A percentile compares a stretch with the other conserved stretches of the same genome.
These are phyloP conservation scores for Sussaba pulchella DNA, from an alignment of 2,888 invertebrate genomes.

Conservation along the genomic window DNA sequence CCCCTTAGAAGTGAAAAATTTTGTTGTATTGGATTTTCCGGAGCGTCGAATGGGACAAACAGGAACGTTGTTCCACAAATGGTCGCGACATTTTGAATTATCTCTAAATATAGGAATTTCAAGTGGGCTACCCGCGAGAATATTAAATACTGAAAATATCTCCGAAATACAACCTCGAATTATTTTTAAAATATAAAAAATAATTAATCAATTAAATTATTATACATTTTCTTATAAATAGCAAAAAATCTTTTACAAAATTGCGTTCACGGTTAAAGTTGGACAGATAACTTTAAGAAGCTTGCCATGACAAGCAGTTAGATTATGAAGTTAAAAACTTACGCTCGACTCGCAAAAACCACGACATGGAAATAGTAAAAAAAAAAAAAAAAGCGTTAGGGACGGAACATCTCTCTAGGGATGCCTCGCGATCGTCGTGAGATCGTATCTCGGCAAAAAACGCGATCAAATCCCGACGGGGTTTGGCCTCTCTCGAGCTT, in stretches of 20 bases:
- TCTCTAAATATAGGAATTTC: too few relatives aligned
- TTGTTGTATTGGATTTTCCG: not conserved
- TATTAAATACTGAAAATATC: too few relatives aligned
- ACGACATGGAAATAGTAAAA: constrained; percentile 44
- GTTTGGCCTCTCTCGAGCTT: not conserved
- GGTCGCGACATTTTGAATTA: too few relatives aligned
- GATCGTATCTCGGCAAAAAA: not conserved
- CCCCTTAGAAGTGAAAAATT: too few relatives aligned
- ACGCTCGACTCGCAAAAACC: constrained; percentile 34
- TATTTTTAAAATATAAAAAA: too few relatives aligned
- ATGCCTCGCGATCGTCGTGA: constrained; percentile 3
- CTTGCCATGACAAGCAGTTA: too few relatives aligned
- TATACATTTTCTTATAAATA: too few relatives aligned
- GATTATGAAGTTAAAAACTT: constrained; percentile 9
- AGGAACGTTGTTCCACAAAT: too few relatives aligned
- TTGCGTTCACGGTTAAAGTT: constrained; percentile 32
- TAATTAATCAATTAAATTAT: too few relatives aligned
- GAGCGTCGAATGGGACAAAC: not conserved
- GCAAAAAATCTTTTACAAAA: constrained; percentile 31
- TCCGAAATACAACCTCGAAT: too few relatives aligned
- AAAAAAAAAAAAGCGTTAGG: constrained; percentile 16
- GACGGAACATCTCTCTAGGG: not conserved
- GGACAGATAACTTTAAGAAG: constrained; percentile 26
- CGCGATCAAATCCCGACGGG: not conserved
- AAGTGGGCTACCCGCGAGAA: too few relatives aligned